Conservation (phyloP, 1,140 invertebrate species). For the Calycopis cecrops region DNA sequence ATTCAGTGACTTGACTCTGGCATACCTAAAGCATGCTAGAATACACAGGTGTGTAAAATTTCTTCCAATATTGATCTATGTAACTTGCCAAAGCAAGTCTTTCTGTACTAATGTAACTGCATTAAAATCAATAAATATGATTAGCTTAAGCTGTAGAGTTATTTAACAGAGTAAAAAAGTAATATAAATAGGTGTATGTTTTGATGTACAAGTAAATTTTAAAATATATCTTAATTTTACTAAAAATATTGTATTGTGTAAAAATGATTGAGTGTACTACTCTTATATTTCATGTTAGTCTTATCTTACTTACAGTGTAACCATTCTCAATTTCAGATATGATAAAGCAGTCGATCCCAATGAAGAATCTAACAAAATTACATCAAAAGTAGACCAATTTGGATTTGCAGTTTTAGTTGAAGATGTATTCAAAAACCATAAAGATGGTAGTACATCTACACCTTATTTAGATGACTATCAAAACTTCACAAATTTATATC, state of each 20-base stretch:
- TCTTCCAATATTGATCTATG: background rate
- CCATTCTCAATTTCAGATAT: conserved; percentile 70
- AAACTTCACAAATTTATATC: background rate
- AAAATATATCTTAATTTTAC: no score
- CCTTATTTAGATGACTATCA: background rate
- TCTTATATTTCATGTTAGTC: background rate
- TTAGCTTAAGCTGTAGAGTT: no score
- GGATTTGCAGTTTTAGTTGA: conserved; percentile 87
- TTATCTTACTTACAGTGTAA: background rate
- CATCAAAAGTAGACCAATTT: conserved; percentile 83
- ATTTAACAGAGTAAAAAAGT: no score
- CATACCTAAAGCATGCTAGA: conserved; percentile 81
- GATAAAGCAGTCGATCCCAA: conserved; percentile 82
- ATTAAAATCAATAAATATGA: no score
- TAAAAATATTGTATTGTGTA: no score
- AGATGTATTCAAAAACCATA: conserved; percentile 80
- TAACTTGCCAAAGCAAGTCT: no score
- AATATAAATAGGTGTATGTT: no score
- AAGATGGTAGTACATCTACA: conserved; percentile 68
- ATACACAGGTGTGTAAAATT: conserved; percentile 66
- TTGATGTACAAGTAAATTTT: no score
- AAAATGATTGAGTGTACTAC: no score
- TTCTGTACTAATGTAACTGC: no score
- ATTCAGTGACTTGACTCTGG: conserved; percentile 79
- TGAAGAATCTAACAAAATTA: conserved; percentile 77